phyloP scores from a whole-genome alignment of 2,113 vertebrate species.

The Ploceus nigricollis region DNA sequence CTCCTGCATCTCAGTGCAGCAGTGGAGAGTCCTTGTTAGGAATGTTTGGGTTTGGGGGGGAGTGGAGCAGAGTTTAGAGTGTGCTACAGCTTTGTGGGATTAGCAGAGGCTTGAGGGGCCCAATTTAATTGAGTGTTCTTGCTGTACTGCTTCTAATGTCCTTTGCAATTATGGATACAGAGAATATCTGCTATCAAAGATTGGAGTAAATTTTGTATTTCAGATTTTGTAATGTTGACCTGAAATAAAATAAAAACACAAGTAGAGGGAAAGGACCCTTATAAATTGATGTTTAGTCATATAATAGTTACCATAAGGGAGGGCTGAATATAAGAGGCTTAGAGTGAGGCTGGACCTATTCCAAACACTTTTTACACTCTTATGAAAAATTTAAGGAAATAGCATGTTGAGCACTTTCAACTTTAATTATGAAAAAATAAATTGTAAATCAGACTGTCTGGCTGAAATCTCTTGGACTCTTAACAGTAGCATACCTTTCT shows the following conservation, averaged over 20 bases:
- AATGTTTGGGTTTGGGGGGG: not conserved
- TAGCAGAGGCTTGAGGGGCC: not conserved
- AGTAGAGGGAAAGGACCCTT: not conserved
- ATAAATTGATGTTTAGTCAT: not conserved
- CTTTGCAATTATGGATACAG: not conserved
- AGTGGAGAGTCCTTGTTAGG: not conserved
- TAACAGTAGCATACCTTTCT: not conserved
- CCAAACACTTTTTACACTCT: slow-evolving; percentile 13
- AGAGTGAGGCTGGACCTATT: slow-evolving; percentile 22
- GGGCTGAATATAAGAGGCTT: not conserved
- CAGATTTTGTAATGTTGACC: not conserved
- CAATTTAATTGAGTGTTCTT: not conserved
- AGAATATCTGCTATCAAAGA: not conserved
- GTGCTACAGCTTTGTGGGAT: not conserved
- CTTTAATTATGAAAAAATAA: not conserved
- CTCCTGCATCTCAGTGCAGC: not conserved
- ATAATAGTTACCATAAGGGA: not conserved
- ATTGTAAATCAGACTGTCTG: not conserved
- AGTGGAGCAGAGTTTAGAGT: not conserved
- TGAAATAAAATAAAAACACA: not conserved
- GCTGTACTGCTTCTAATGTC: not conserved
- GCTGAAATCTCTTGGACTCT: not conserved
- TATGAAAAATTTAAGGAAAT: slow-evolving; percentile 19
- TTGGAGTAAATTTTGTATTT: not conserved
- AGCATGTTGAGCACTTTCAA: not conserved